phyloP scores from a whole-genome alignment of 2,113 vertebrate species.

The Elachura formosa region DNA sequence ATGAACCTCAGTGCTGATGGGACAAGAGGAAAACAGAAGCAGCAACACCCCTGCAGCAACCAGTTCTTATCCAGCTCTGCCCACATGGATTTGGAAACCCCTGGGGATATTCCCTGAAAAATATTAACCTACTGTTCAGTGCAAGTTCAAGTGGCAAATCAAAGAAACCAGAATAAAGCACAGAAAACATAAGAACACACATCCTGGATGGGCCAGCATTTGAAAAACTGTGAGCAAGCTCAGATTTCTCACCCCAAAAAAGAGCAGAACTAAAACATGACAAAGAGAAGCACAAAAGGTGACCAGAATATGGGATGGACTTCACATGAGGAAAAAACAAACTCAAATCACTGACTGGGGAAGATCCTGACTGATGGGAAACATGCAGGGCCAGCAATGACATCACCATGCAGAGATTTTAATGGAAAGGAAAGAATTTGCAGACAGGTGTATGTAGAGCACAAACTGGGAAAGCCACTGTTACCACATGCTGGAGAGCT shows the following conservation, averaged over 20 bases:
- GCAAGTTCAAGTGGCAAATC: neutral
- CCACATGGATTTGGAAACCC: neutral
- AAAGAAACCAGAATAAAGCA: neutral
- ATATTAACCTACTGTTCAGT: neutral
- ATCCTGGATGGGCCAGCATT: neutral
- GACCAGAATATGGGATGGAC: neutral
- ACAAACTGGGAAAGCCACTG: neutral
- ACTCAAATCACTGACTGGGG: fast-evolving
- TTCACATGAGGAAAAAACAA: neutral
- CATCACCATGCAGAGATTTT: neutral
- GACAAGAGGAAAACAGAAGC: neutral
- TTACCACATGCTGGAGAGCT: neutral
- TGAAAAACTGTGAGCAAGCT: neutral
- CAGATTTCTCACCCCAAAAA: neutral
- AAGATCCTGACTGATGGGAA: neutral
- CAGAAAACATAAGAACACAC: neutral
- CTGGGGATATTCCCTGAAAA: neutral
- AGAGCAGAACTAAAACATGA: neutral
- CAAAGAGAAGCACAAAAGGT: neutral
- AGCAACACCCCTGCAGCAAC: neutral
- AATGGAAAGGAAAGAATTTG: neutral
- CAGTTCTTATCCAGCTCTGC: neutral
- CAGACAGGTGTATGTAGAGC: neutral
- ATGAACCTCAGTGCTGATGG: neutral
- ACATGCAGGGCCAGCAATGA: neutral